Percentiles rank a stretch among this genome's conserved stretches.
These are phyloP conservation scores for Geothlypis trichas DNA, from an alignment of 2,113 vertebrate species.

Conservation along the genomic window DNA sequence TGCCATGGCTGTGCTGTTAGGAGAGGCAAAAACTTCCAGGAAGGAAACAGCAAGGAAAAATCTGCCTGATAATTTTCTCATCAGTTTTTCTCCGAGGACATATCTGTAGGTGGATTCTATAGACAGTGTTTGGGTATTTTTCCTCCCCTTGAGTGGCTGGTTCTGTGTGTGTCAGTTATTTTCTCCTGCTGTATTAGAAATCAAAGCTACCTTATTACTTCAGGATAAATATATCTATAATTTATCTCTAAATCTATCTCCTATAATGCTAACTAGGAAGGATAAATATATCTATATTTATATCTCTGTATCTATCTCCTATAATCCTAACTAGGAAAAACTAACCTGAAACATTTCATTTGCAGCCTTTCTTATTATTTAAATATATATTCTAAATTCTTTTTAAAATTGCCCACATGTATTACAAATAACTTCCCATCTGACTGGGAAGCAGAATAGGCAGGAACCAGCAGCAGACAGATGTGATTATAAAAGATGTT, in stretches of 20 bases:
- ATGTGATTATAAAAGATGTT: constrained; percentile 7
- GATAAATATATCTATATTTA: not conserved
- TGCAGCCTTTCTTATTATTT: not conserved
- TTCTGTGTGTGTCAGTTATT: not conserved
- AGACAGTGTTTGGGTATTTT: not conserved
- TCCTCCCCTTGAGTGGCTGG: not conserved
- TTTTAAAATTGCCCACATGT: not conserved
- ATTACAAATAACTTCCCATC: not conserved
- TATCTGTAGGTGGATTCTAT: not conserved
- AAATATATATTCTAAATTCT: not conserved
- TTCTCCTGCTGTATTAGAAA: not conserved
- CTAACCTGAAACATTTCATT: not conserved
- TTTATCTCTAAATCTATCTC: not conserved
- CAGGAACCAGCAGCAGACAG: not conserved
- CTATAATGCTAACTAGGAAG: not conserved
- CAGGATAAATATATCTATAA: not conserved
- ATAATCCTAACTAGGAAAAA: not conserved
- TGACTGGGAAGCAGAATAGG: not conserved
- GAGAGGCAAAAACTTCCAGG: constrained; percentile 1
- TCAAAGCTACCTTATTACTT: not conserved
- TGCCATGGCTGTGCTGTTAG: not conserved
- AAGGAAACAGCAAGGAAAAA: not conserved
- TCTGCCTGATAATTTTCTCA: constrained; percentile 8
- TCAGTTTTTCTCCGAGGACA: not conserved
- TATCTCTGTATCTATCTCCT: not conserved